Evolutionary conservation across 2,113 vertebrate genomes (phyloP).

Genomic region (Ochotona curzoniae): DNA sequence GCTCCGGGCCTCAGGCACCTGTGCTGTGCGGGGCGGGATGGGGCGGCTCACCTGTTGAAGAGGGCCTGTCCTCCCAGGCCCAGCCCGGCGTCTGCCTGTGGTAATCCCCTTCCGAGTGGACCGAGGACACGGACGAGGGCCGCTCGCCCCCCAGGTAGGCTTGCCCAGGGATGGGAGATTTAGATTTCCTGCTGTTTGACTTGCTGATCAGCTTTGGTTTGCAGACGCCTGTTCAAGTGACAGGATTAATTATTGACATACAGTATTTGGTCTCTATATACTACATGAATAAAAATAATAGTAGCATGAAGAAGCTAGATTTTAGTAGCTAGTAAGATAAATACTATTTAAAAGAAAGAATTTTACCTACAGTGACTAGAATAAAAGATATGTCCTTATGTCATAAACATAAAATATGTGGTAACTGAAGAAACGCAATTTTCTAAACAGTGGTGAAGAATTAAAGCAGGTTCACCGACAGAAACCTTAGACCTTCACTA

Average conservation of each 20-base stretch:
- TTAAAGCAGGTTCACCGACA: background rate
- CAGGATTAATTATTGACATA: background rate
- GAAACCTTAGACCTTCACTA: no score
- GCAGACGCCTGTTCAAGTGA: constrained; percentile 79
- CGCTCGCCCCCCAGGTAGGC: constrained; percentile 92
- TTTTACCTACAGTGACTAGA: background rate
- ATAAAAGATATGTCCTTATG: background rate
- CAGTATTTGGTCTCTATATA: background rate
- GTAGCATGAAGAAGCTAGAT: background rate
- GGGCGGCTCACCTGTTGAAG: constrained; percentile 92
- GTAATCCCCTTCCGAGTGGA: constrained; percentile 98
- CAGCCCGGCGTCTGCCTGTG: constrained; percentile 96
- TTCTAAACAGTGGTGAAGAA: background rate
- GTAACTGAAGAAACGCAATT: background rate
- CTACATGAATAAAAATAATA: background rate
- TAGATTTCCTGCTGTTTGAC: constrained; percentile 94
- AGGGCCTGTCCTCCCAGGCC: constrained; percentile 97
- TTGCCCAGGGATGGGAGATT: constrained; percentile 96
- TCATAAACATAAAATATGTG: background rate
- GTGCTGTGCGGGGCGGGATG: background rate
- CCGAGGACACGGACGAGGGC: constrained; percentile 97
- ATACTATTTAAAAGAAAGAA: constrained; percentile 6
- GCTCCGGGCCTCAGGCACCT: background rate
- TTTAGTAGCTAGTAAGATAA: background rate
- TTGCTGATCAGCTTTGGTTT: constrained; percentile 96